Percentiles rank a stretch among this genome's conserved stretches.
Evolutionary conservation across 2,888 invertebrate species (phyloP).

Genomic region (Epiblema foenella): DNA sequence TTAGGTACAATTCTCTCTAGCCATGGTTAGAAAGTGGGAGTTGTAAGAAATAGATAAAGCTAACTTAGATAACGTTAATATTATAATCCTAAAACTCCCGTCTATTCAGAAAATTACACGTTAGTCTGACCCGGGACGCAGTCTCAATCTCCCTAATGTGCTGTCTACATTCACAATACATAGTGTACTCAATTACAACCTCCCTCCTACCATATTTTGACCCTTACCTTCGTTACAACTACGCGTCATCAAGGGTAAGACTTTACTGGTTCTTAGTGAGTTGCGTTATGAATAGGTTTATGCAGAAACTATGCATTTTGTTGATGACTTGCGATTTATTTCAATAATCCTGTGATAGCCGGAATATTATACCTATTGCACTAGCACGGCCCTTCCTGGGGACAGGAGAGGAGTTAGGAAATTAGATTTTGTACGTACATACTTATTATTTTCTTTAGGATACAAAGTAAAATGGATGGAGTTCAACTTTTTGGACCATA

Average conservation of each 20-base stretch:
- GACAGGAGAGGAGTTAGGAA: conserved; percentile 27
- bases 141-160: conserved; percentile 71
- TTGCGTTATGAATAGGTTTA: background rate
- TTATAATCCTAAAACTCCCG: conserved; percentile 32
- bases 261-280: background rate
- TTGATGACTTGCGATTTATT: conserved; percentile 74
- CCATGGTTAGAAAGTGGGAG: background rate
- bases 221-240: background rate
- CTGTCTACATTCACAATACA: conserved; percentile 23
- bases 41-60: background rate
- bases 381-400: conserved; percentile 45
- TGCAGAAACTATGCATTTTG: conserved; percentile 67
- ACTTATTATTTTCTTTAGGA: background rate
- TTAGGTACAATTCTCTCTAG: background rate
- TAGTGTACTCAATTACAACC: background rate
- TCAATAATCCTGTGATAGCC: conserved; percentile 69
- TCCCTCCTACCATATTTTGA: background rate
- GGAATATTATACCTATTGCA: conserved; percentile 61
- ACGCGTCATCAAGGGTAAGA: background rate
- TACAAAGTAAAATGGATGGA: too few species aligned
- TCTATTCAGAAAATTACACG: conserved; percentile 31
- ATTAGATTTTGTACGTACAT: background rate
- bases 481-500: too few species aligned
- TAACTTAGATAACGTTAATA: conserved; percentile 2
- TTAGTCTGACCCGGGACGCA: conserved; percentile 40